A percentile compares a stretch with the other conserved stretches of the same genome.
phyloP scores from a whole-genome alignment of 2,797 vertebrate genomes.

The Psittacula echo region DNA sequence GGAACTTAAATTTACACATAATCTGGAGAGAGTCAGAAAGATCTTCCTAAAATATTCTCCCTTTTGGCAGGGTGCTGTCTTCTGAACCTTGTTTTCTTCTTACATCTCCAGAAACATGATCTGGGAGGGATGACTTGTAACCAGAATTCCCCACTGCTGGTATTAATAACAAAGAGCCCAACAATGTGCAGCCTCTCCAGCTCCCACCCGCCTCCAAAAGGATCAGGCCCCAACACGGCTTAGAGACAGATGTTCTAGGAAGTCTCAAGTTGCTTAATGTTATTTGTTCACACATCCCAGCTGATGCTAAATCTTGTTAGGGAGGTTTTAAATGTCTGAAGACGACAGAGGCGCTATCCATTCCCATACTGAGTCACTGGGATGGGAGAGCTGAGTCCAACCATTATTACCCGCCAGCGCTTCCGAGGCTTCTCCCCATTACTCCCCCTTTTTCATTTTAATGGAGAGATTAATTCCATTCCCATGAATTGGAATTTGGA shows the following conservation, averaged over 20 bases:
- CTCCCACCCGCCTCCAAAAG: not conserved
- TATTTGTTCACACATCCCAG: conserved; percentile 56
- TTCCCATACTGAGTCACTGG: conserved; percentile 45
- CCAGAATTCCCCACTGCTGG: not conserved
- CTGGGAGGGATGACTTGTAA: conserved; percentile 9
- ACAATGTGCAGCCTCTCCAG: rapidly evolving
- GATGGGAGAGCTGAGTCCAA: not conserved
- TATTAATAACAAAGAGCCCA: not conserved
- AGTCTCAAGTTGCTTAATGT: conserved; percentile 43
- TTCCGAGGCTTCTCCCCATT: conserved; percentile 26
- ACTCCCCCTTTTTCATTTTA: conserved; percentile 43
- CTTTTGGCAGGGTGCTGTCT: conserved; percentile 42
- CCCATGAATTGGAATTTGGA: conserved; percentile 72
- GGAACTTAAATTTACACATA: conserved; percentile 52
- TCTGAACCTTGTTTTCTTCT: conserved; percentile 55
- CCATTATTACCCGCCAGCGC: not conserved
- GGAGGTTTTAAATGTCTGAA: conserved; percentile 58
- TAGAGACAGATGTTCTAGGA: conserved; percentile 52
- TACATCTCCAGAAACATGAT: conserved; percentile 43
- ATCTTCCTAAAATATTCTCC: conserved; percentile 41
- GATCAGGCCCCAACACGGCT: conserved; percentile 29
- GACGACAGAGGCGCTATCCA: not conserved
- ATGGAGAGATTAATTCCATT: conserved; percentile 68
- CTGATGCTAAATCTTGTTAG: conserved; percentile 46
- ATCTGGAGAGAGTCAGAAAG: conserved; percentile 43